Evolutionary conservation across 2,113 vertebrate genomes (phyloP).

Genomic region (Bubalus kerabau): DNA sequence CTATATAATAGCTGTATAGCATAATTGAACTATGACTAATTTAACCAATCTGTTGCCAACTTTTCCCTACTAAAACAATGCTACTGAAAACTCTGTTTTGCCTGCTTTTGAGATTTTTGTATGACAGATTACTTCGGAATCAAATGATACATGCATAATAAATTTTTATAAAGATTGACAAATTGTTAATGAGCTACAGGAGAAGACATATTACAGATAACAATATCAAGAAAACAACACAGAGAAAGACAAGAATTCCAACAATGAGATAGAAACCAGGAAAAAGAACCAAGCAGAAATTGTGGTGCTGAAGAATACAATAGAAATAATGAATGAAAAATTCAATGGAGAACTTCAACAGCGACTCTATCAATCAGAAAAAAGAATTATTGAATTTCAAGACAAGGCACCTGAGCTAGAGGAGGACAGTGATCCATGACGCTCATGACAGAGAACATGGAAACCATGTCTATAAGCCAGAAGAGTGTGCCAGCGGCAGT

Average conservation of each 20-base stretch:
- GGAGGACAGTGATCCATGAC: neutral
- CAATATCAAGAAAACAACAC: neutral
- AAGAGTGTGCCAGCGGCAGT: neutral
- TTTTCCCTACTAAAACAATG: neutral
- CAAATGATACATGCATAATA: neutral
- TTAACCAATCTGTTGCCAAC: neutral
- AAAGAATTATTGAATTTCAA: neutral
- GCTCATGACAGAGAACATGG: neutral
- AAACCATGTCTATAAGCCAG: conserved; percentile 41
- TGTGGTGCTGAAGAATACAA: neutral
- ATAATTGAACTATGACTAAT: neutral
- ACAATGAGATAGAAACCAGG: neutral
- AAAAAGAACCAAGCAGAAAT: neutral
- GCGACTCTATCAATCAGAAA: neutral
- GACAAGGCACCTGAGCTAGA: neutral
- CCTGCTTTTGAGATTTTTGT: neutral
- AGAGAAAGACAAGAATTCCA: neutral
- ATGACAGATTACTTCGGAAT: neutral
- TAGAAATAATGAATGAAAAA: neutral
- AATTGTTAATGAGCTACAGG: neutral
- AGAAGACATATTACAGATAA: neutral
- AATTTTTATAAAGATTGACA: neutral
- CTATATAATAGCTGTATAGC: neutral
- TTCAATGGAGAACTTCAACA: neutral
- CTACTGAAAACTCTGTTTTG: neutral